phyloP scores from a whole-genome alignment of 2,888 invertebrate species.

The Panorpa germanica region DNA sequence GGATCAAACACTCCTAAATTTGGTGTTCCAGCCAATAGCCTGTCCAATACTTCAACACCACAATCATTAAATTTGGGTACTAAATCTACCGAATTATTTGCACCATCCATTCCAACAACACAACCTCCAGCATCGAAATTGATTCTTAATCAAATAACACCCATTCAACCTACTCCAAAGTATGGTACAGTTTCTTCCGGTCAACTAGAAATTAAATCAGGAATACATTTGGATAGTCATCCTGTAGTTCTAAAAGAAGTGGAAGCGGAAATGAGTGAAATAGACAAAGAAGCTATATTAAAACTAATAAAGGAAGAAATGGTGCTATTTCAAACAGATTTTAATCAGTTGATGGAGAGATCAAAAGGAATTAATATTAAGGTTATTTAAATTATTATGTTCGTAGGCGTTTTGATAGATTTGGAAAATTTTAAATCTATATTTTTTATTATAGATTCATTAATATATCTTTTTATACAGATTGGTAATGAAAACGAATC shows the following conservation, averaged over 20 bases:
- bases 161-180: too few species aligned
- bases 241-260: too few species aligned
- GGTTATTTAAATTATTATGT: too few species aligned
- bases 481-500: slow-evolving; percentile 37
- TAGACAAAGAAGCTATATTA: slow-evolving; percentile 23
- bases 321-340: slow-evolving; percentile 40
- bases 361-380: slow-evolving; percentile 30
- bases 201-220: too few species aligned
- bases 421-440: slow-evolving; percentile 1
- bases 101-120: too few species aligned
- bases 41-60: slow-evolving; percentile 7
- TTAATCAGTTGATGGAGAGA: slow-evolving; percentile 36
- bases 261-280: not conserved
- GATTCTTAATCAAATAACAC: too few species aligned
- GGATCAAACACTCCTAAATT: too few species aligned
- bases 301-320: slow-evolving; percentile 45
- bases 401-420: too few species aligned
- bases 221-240: too few species aligned
- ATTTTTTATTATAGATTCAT: slow-evolving; percentile 8
- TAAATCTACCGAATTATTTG: slow-evolving; percentile 1
- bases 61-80: not conserved
- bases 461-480: slow-evolving; percentile 13
- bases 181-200: too few species aligned
- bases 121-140: too few species aligned
- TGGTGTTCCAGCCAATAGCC: too few species aligned